Percentiles rank a stretch among this genome's conserved stretches.
Evolutionary conservation across 2,113 vertebrate genomes (phyloP).

Genomic region (Trematomus loennbergii): DNA sequence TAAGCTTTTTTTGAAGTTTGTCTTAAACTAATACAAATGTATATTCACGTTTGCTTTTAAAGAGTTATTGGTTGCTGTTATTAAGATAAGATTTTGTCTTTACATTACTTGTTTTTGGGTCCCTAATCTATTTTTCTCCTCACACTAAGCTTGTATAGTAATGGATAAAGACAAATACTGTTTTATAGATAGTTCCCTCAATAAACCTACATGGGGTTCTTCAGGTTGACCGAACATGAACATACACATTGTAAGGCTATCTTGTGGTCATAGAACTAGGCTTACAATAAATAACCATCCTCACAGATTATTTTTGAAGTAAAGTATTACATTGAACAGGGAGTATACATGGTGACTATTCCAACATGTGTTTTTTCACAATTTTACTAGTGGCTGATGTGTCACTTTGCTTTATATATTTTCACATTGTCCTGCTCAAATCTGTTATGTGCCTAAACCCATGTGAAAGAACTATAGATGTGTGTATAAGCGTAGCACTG

Average conservation of each 20-base stretch:
- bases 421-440: conserved; percentile 7
- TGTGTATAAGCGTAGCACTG: conserved; percentile 14
- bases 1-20: not conserved
- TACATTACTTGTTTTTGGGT: too few relatives aligned
- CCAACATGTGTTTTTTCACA: not conserved
- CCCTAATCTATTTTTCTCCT: not conserved
- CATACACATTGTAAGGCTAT: not conserved
- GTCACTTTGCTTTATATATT: conserved; percentile 34
- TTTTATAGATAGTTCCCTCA: not conserved
- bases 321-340: conserved; percentile 6
- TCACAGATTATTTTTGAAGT: not conserved
- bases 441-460: conserved; percentile 1
- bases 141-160: not conserved
- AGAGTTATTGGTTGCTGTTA: not conserved
- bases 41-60: not conserved
- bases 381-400: conserved; percentile 12
- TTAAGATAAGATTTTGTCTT: too few relatives aligned
- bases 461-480: not conserved
- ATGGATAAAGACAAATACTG: not conserved
- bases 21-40: not conserved
- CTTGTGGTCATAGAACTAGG: not conserved
- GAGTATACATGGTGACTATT: not conserved
- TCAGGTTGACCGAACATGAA: not conserved
- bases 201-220: not conserved
- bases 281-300: not conserved